Evolutionary conservation across 2,113 vertebrate species (phyloP).

Genomic region (Gnathonemus echidnorhynchus): DNA sequence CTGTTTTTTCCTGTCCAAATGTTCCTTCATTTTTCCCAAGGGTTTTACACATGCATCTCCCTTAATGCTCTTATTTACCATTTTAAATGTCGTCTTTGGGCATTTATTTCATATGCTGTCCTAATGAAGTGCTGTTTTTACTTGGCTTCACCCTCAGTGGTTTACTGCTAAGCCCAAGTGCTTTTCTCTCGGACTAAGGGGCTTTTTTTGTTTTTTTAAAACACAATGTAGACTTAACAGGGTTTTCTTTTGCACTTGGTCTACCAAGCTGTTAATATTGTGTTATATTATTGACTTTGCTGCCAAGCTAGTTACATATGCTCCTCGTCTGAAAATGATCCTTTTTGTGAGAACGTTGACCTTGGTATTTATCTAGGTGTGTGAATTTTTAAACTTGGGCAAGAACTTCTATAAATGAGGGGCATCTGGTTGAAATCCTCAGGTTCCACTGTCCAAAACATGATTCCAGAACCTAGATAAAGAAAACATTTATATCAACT

Average conservation of each 20-base stretch:
- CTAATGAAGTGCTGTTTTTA: neutral
- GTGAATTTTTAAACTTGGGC: neutral
- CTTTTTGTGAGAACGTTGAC: neutral
- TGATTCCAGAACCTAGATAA: neutral
- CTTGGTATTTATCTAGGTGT: neutral
- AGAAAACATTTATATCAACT: neutral
- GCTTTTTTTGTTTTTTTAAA: neutral
- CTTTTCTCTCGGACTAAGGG: neutral
- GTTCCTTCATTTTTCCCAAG: neutral
- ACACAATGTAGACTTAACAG: neutral
- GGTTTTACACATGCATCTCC: neutral
- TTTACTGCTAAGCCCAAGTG: neutral
- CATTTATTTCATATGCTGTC: neutral
- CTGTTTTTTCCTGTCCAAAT: neutral
- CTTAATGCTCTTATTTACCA: neutral
- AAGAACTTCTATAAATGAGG: neutral
- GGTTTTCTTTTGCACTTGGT: neutral
- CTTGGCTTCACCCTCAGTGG: neutral
- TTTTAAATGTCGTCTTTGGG: neutral
- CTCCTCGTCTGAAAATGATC: neutral
- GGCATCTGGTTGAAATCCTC: neutral
- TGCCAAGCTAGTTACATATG: neutral
- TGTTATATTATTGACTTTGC: neutral
- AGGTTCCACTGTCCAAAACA: neutral
- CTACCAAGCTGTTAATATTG: neutral